A percentile compares a stretch with the other conserved stretches of the same genome.
Conservation (phyloP, 2,888 invertebrate species). For the Parnassius smintheus region DNA sequence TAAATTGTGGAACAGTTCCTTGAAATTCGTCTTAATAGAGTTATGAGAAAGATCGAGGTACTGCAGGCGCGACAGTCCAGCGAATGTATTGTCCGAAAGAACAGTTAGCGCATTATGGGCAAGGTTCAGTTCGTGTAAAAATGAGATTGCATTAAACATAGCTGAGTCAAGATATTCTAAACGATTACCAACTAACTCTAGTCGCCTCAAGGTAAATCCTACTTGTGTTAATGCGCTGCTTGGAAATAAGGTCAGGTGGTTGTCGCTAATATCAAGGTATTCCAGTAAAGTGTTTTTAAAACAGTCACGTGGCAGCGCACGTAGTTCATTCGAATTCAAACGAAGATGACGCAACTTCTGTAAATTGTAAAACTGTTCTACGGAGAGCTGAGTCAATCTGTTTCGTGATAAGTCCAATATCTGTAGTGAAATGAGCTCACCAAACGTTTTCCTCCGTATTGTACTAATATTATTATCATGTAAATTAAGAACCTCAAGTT, state of each 20-base stretch:
- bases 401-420: slow-evolving; percentile 54
- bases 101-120: slow-evolving; percentile 88
- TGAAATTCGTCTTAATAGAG: slow-evolving; percentile 87
- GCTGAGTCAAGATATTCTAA: slow-evolving; percentile 91
- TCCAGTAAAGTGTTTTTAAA: slow-evolving; percentile 88
- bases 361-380: slow-evolving; percentile 73
- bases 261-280: slow-evolving; percentile 86
- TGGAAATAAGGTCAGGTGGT: slow-evolving; percentile 86
- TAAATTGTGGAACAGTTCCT: slow-evolving; percentile 89
- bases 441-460: slow-evolving; percentile 86
- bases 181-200: slow-evolving; percentile 87
- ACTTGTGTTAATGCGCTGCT: slow-evolving; percentile 86
- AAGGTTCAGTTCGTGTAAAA: slow-evolving; percentile 86
- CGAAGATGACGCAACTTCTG: slow-evolving; percentile 84
- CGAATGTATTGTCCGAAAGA: slow-evolving; percentile 90
- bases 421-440: slow-evolving; percentile 54
- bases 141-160: slow-evolving; percentile 85
- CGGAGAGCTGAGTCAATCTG: slow-evolving; percentile 44
- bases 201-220: slow-evolving; percentile 86
- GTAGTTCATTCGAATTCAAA: slow-evolving; percentile 84
- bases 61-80: slow-evolving; percentile 85
- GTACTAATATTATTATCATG: slow-evolving; percentile 84
- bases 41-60: slow-evolving; percentile 88
- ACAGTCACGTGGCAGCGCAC: slow-evolving; percentile 86
- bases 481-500: slow-evolving; percentile 75